Base-by-base conservation (phyloP, 2,797 vertebrate genomes). In the Sebastes taczanowskii region DNA sequence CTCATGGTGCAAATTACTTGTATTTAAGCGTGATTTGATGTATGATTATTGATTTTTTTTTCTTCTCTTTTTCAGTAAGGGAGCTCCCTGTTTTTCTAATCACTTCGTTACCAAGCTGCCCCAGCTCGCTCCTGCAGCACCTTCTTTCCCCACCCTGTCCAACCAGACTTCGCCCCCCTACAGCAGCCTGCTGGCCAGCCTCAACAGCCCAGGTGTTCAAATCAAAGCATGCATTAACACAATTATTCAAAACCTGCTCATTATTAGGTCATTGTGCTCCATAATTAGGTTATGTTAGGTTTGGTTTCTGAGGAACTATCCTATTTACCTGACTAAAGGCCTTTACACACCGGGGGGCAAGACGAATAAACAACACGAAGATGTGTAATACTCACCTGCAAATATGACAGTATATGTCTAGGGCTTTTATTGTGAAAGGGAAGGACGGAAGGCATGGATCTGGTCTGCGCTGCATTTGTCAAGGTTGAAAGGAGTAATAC, bases 181-280 rank as follows among this genome's bases (percentile, higher is more conserved):
- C 87, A 90, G 82, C 79, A 87, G 85, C 32, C 83, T 95, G 69
- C 80, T 95, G 75, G 71, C 87, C 38, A 92, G 74, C 86, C 78
- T 93, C 79, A 92, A 72, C 84, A 95, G 92, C 80, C 94, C 94
- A 86, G 84, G 94, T 94, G 61, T 79, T 82, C 25, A 58, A 27
- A 52, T 49, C 23, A 56, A 32, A 32, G 58, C 62, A 11, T 20
- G 34, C 20, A 58, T 35, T 7, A 3, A 73, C 27, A 65, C 29
- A 14, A 0, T 27, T 38, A 34, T 38, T 34, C 13, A 34, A 55
- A 68, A 42, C 2, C n/a, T 20, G 3, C 30, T 65, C 2, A 30
- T 6, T 5, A 23, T 59, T 2, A 27, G 16, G 11, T 23, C 8
- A 27, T 49, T 70, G 11, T 73, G 18, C 14, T 32, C 27, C n/a